Evolutionary conservation across 2,888 invertebrate species (phyloP).

Genomic region (Apamea anceps): DNA sequence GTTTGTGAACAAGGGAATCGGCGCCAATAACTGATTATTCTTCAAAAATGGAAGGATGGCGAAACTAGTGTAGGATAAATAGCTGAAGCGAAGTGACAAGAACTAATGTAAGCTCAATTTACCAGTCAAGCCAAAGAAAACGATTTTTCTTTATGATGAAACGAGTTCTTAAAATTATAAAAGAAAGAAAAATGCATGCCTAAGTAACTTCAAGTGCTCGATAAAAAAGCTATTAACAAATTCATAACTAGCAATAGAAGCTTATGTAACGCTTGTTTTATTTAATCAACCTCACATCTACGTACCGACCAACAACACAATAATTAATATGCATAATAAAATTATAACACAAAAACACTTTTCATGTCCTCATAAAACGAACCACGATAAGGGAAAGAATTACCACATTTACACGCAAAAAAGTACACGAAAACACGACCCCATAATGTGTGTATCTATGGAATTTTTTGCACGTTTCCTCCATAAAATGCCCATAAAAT

Average conservation of each 20-base stretch:
- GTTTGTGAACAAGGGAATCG: no score
- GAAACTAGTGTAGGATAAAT: not conserved
- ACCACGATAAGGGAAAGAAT: conserved; percentile 56
- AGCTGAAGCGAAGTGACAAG: not conserved
- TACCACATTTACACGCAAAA: conserved; percentile 59
- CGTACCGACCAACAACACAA: conserved; percentile 12
- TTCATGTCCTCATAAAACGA: conserved; percentile 58
- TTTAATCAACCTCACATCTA: conserved; percentile 21
- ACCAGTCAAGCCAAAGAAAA: not conserved
- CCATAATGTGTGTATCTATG: conserved; percentile 60
- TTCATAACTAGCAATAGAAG: not conserved
- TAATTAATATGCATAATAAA: conserved; percentile 45
- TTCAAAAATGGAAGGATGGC: not conserved
- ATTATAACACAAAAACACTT: conserved; percentile 51
- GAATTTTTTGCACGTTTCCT: conserved; percentile 66
- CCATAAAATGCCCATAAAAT: conserved; percentile 65
- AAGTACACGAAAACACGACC: conserved; percentile 47
- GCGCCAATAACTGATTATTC: no score
- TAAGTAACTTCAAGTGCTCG: not conserved
- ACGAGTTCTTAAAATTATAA: not conserved
- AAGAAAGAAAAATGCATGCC: not conserved
- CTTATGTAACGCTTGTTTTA: not conserved
- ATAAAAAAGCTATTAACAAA: not conserved
- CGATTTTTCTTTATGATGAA: not conserved
- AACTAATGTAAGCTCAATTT: not conserved